Conservation (phyloP, 2,113 vertebrate genomes). For the Notarius lentiginosus region DNA sequence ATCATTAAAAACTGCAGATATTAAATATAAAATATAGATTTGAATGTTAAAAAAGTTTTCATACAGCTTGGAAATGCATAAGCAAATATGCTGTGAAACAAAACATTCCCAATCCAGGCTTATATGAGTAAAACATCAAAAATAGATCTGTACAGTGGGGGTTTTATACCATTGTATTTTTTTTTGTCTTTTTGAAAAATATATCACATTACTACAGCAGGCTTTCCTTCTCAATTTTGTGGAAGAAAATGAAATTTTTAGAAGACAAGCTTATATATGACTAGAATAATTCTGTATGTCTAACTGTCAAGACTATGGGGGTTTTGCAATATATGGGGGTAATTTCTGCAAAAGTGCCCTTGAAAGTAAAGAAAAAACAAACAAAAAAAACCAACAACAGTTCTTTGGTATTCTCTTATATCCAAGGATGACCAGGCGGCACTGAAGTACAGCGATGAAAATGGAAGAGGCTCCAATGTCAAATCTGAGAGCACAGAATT, state of each 20-base stretch:
- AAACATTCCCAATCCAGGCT: neutral
- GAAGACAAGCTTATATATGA: conserved; percentile 1
- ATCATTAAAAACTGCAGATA: neutral
- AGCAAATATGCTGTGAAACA: neutral
- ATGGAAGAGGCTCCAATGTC: conserved; percentile 7
- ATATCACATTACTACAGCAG: neutral
- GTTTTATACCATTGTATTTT: neutral
- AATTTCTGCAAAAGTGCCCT: conserved; percentile 28
- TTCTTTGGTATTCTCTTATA: neutral
- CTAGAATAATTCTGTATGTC: conserved; percentile 24
- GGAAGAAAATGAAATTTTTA: conserved; percentile 25
- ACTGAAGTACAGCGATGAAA: neutral
- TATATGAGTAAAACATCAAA: neutral
- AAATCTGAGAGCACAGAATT: conserved; percentile 19
- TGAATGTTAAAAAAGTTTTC: neutral
- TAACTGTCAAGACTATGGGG: neutral
- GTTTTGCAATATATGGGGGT: conserved; percentile 13
- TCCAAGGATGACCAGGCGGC: conserved; percentile 5
- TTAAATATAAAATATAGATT: neutral
- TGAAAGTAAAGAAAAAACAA: neutral
- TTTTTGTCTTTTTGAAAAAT: neutral
- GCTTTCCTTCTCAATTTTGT: neutral
- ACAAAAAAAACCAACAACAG: neutral
- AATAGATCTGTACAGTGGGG: neutral
- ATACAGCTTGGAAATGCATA: neutral